Evolutionary conservation across 2,113 vertebrate species (phyloP).

Genomic region (Picathartes gymnocephalus): DNA sequence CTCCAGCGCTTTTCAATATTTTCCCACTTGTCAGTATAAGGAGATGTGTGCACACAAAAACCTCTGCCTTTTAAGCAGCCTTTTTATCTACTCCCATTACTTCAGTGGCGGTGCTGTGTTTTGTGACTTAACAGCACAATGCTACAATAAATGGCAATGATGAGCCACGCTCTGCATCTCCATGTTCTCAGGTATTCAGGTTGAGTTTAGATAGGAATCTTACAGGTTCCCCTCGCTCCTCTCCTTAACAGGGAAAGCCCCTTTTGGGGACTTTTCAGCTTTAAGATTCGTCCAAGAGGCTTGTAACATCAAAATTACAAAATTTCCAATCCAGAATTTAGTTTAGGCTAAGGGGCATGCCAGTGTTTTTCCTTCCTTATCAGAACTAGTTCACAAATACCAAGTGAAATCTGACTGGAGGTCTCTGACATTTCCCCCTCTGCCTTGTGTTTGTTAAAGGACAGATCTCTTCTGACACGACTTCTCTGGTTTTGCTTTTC

Average conservation of each 20-base stretch:
- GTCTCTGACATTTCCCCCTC: not conserved
- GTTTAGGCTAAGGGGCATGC: not conserved
- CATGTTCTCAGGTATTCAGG: fast-evolving
- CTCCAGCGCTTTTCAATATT: constrained; percentile 33
- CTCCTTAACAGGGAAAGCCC: fast-evolving
- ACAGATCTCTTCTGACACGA: not conserved
- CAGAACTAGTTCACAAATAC: not conserved
- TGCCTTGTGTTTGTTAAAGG: not conserved
- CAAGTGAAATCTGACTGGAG: not conserved
- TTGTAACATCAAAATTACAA: not conserved
- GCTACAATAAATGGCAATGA: not conserved
- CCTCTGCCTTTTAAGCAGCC: not conserved
- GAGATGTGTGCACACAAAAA: not conserved
- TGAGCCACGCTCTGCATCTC: not conserved
- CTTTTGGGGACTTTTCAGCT: not conserved
- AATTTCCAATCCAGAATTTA: not conserved
- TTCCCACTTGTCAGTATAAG: constrained; percentile 4
- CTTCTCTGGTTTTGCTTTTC: not conserved
- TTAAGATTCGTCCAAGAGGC: not conserved
- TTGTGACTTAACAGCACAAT: not conserved
- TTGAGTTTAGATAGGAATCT: not conserved
- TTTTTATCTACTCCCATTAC: not conserved
- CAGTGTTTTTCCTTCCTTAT: not conserved
- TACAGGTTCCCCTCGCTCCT: not conserved
- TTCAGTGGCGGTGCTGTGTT: not conserved